Percentiles rank a stretch among this genome's conserved stretches.
These are phyloP conservation scores for Drosophila repleta DNA, from an alignment of 1,140 invertebrate species.

Conservation along the genomic window DNA sequence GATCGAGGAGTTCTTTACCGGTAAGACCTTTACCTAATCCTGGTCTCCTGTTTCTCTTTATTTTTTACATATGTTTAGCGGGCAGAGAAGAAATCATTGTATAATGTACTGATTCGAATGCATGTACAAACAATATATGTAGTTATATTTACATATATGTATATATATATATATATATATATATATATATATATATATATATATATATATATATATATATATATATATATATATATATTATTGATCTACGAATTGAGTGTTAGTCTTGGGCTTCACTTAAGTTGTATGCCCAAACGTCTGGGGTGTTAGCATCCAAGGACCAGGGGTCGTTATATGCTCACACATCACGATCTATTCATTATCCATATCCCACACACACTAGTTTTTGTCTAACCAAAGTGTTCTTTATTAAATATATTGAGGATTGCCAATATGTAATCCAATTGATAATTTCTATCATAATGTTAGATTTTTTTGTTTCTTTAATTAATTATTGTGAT, in stretches of 20 bases:
- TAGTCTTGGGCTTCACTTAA: constrained; percentile 37
- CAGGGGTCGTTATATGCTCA: constrained; percentile 28
- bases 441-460: not conserved
- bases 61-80: constrained; percentile 13
- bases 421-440: constrained; percentile 3
- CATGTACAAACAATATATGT: constrained; percentile 19
- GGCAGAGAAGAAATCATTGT: constrained; percentile 26
- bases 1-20: constrained; percentile 81
- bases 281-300: constrained; percentile 40
- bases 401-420: not conserved
- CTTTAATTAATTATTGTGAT: not conserved
- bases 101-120: constrained; percentile 13
- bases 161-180: not conserved
- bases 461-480: not conserved
- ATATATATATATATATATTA: constrained; percentile 6
- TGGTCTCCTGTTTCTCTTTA: constrained; percentile 7
- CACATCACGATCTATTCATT: constrained; percentile 1
- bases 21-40: constrained; percentile 49
- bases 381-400: constrained; percentile 24
- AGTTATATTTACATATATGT: not conserved
- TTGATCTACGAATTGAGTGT: constrained; percentile 22
- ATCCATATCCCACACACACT: constrained; percentile 14
- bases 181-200: constrained; percentile 7
- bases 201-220: not conserved
- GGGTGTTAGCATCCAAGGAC: constrained; percentile 48